These are phyloP conservation scores for Regulus satrapa DNA, from an alignment of 2,113 vertebrate species.

Conservation along the genomic window DNA sequence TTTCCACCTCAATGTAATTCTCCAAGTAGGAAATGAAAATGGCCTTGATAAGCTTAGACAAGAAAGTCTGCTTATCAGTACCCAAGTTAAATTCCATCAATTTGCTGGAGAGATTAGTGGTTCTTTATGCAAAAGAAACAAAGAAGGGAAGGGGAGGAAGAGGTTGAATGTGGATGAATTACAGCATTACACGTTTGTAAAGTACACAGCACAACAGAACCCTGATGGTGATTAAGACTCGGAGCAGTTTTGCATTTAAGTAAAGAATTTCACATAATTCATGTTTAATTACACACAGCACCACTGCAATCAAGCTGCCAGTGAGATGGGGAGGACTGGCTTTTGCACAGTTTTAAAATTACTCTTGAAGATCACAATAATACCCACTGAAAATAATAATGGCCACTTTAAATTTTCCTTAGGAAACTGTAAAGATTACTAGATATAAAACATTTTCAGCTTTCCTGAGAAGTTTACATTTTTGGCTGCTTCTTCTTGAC, in stretches of 20 bases:
- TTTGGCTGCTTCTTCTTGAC: neutral
- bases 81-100: conserved; percentile 97
- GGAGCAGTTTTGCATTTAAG: neutral
- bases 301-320: neutral
- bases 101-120: conserved; percentile 89
- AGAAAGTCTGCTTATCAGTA: conserved; percentile 98
- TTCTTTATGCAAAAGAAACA: conserved; percentile 79
- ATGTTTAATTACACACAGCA: neutral
- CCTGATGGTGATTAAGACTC: neutral
- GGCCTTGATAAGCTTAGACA: conserved; percentile 98
- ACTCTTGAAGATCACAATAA: neutral
- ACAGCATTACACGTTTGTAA: conserved; percentile 8
- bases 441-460: neutral
- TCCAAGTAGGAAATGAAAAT: conserved; percentile 97
- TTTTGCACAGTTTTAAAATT: neutral
- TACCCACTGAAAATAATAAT: neutral
- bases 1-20: conserved; percentile 97
- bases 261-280: neutral
- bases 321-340: neutral
- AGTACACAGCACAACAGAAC: neutral
- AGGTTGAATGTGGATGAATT: conserved; percentile 35
- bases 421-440: neutral
- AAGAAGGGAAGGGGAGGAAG: conserved; percentile 41
- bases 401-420: neutral
- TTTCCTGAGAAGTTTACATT: neutral